Percentiles rank a stretch among this genome's conserved stretches.
phyloP scores from a whole-genome alignment of 2,797 vertebrate genomes.

The Coilia nasus region DNA sequence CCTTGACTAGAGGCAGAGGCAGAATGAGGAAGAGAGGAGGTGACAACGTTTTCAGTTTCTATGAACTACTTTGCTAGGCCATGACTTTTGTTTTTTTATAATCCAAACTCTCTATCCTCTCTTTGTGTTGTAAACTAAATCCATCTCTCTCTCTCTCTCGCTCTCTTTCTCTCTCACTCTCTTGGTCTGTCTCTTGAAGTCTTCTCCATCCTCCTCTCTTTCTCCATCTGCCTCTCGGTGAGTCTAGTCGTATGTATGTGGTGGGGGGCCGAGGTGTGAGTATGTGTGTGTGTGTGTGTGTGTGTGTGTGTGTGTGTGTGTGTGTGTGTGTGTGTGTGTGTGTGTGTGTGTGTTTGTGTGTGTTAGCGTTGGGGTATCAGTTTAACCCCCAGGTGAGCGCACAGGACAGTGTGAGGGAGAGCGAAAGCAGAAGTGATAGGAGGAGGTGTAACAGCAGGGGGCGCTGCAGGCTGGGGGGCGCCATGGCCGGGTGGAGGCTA shows the following conservation, averaged over 20 bases:
- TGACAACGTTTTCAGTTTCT: neutral
- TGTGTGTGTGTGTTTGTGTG: constrained; percentile 30
- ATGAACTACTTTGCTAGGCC: neutral
- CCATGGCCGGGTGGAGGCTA: constrained; percentile 43
- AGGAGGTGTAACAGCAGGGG: constrained; percentile 39
- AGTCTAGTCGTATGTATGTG: constrained; percentile 33
- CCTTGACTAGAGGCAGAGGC: neutral
- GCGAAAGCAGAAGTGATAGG: constrained; percentile 31
- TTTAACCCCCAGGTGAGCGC: constrained; percentile 66
- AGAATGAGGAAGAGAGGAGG: neutral
- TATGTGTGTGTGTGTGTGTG: constrained; percentile 33
- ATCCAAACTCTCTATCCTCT: constrained; percentile 37
- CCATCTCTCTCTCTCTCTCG: constrained; percentile 12
- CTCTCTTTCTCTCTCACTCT: constrained; percentile 42
- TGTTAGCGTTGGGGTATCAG: constrained; percentile 41
- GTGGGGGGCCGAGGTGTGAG: constrained; percentile 33
- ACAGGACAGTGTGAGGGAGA: constrained; percentile 62
- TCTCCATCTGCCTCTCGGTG: constrained; percentile 16
- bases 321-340: constrained; percentile 34
- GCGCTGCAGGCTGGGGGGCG: constrained; percentile 48
- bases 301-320: constrained; percentile 39
- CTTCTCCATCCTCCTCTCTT: constrained; percentile 15
- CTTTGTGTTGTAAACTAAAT: neutral
- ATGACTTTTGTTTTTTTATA: constrained; percentile 18
- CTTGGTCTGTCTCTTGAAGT: constrained; percentile 46